phyloP scores from a whole-genome alignment of 2,888 invertebrate species.

The Taenaris catops region DNA sequence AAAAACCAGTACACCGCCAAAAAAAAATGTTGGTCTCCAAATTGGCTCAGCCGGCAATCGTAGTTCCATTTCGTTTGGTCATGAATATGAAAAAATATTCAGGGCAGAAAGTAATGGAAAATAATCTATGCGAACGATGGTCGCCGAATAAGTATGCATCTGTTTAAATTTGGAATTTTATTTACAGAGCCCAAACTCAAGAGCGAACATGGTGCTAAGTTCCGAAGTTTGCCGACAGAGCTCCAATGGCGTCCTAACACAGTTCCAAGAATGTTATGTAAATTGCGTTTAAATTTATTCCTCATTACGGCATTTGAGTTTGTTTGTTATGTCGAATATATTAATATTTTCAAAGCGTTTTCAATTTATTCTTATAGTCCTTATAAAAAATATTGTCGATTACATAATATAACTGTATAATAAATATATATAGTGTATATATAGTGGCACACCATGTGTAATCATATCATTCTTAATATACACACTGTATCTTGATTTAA shows the following conservation, averaged over 20 bases:
- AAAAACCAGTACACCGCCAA: too few species aligned
- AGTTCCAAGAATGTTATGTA: constrained; percentile 42
- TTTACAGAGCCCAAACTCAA: constrained; percentile 9
- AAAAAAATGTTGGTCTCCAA: too few species aligned
- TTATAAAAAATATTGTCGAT: neutral
- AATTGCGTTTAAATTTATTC: constrained; percentile 38
- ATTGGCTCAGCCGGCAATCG: too few species aligned
- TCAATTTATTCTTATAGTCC: too few species aligned
- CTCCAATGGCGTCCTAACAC: constrained; percentile 23
- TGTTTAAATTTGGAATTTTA: constrained; percentile 4
- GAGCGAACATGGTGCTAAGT: constrained; percentile 19
- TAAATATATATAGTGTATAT: too few species aligned
- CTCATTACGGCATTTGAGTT: too few species aligned
- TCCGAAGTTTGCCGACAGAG: constrained; percentile 25
- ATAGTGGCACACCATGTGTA: too few species aligned
- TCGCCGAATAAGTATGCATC: neutral
- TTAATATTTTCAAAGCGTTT: too few species aligned
- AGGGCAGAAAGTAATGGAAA: neutral
- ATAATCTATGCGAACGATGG: neutral
- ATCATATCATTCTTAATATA: too few species aligned
- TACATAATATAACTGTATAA: neutral
- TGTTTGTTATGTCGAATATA: constrained; percentile 12
- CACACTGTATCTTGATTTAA: too few species aligned
- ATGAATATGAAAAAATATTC: too few species aligned
- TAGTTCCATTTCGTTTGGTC: too few species aligned